Conservation (phyloP, 2,113 vertebrate genomes). For the Gorsachius goisagi region DNA sequence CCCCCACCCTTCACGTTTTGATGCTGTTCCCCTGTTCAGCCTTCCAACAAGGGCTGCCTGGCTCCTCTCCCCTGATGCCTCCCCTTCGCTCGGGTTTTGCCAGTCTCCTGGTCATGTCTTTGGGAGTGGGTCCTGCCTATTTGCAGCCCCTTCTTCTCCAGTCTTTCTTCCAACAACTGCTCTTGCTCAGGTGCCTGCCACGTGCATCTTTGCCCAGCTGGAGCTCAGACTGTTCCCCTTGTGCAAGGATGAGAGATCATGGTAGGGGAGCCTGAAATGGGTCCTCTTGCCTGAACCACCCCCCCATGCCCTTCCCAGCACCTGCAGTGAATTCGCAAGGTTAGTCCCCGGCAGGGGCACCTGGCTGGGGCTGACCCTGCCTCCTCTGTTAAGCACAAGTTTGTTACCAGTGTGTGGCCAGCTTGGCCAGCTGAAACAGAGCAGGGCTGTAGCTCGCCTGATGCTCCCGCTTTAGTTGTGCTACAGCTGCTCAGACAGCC, state of each 20-base stretch:
- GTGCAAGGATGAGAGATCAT: neutral
- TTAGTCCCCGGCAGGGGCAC: neutral
- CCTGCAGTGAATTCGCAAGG: neutral
- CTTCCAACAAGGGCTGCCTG: neutral
- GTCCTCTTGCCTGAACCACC: neutral
- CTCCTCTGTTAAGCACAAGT: neutral
- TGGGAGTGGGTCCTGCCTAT: neutral
- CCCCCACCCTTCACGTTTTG: neutral
- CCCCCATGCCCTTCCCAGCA: neutral
- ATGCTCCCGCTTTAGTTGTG: neutral
- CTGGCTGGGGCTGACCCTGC: neutral
- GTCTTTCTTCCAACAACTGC: neutral
- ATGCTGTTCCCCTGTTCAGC: neutral
- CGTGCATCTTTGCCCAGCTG: neutral
- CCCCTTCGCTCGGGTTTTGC: neutral
- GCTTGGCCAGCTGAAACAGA: neutral
- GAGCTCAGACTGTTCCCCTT: neutral
- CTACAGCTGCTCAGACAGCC: neutral
- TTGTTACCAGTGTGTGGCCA: neutral
- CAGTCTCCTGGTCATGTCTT: neutral
- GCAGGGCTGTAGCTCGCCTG: neutral
- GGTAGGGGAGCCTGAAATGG: neutral
- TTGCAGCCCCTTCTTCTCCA: neutral
- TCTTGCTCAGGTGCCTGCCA: neutral
- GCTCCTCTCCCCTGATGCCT: neutral